Percentiles rank a stretch among this genome's conserved stretches.
phyloP scores from a whole-genome alignment of 1,140 invertebrate species.

The Anoplophora glabripennis region DNA sequence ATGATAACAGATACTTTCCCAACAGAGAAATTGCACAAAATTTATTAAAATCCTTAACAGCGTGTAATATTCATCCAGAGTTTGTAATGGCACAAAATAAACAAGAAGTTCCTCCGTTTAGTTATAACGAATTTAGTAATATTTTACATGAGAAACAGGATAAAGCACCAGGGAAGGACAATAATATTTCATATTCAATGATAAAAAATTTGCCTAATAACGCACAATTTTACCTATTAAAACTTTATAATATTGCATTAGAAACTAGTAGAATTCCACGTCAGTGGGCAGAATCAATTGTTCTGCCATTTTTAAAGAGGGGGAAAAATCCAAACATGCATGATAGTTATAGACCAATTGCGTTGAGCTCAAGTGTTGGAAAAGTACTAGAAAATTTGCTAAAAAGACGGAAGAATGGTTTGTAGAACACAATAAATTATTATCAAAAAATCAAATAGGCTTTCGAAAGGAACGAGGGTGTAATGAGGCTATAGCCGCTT shows the following conservation, averaged over 20 bases:
- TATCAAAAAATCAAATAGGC: constrained; percentile 10
- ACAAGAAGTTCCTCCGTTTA: neutral
- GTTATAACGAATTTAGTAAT: constrained; percentile 7
- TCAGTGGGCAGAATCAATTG: constrained; percentile 1
- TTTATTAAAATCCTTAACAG: neutral
- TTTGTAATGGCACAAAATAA: constrained; percentile 8
- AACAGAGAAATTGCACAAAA: neutral
- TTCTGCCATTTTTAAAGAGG: constrained; percentile 12
- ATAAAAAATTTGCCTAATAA: neutral
- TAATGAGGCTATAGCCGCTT: neutral
- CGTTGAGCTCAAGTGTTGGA: neutral
- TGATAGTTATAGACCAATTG: constrained; percentile 11
- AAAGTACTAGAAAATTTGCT: constrained; percentile 17
- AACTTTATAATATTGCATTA: neutral
- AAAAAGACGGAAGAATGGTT: constrained; percentile 4
- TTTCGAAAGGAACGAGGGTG: constrained; percentile 14
- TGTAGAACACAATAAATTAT: constrained; percentile 4
- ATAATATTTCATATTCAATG: constrained; percentile 10
- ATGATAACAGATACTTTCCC: neutral
- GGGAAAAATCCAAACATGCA: constrained; percentile 3
- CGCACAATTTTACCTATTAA: neutral
- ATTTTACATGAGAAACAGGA: neutral
- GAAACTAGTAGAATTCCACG: constrained; percentile 2
- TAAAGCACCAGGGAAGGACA: neutral
- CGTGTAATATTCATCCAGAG: constrained; percentile 9